Conservation (phyloP, 2,888 invertebrate species). For the Lypha dubia region DNA sequence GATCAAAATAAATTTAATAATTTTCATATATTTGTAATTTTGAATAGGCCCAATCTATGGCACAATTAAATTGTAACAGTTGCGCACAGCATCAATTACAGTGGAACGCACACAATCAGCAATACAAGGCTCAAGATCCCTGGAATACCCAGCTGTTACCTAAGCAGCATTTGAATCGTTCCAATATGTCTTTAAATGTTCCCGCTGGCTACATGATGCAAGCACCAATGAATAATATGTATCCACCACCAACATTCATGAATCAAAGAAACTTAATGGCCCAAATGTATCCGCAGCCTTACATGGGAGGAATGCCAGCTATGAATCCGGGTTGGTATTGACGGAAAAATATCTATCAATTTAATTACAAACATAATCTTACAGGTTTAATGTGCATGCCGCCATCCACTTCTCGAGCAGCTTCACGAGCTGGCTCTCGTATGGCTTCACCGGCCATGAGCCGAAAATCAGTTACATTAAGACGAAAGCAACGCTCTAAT, state of each 20-base stretch:
- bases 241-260: constrained; percentile 83
- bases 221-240: constrained; percentile 79
- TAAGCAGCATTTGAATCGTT: constrained; percentile 83
- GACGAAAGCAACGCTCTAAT: constrained; percentile 83
- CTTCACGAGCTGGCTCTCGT: constrained; percentile 87
- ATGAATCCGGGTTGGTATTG: constrained; percentile 82
- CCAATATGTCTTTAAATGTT: constrained; percentile 85
- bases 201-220: constrained; percentile 82
- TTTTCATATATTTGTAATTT: background rate
- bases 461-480: constrained; percentile 87
- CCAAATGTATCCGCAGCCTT: constrained; percentile 81
- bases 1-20: background rate
- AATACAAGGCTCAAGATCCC: constrained; percentile 74
- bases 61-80: constrained; percentile 86
- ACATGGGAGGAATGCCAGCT: constrained; percentile 82
- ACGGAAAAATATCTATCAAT: background rate
- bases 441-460: constrained; percentile 89
- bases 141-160: constrained; percentile 80
- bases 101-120: constrained; percentile 76
- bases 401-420: constrained; percentile 83
- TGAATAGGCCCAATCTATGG: constrained; percentile 89
- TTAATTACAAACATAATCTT: background rate
- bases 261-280: constrained; percentile 80
- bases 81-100: constrained; percentile 82
- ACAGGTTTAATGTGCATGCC: constrained; percentile 80